Evolutionary conservation across 2,888 invertebrate genomes (phyloP), one percentile per base, ranked within the genome.

Genomic region (Latrodectus hesperus): DNA sequence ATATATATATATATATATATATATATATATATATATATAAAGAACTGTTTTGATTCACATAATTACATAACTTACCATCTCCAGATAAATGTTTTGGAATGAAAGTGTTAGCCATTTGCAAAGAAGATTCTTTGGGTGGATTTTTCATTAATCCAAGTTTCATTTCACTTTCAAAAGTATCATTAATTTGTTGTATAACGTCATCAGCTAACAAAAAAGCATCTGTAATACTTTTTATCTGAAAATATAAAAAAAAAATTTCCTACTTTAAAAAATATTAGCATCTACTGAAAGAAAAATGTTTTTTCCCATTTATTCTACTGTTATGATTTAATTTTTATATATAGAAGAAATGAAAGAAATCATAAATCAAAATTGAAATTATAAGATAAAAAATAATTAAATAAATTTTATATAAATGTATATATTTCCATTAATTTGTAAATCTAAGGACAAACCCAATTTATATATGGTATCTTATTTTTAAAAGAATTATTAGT

Each of bases 71-170:
- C 90, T 86, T 91, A 95, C 95, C 95, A 90, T 94, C 94, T 88
- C 95, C 95, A 91, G 95, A 94, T 0, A 95, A 95, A 71, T 95
- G 92, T 91, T 95, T 95, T 0, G 95, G 95, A 74, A 96, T 94
- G 91, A 95, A 96, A 0, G 96, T 96, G 92, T 95, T 95, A 91
- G 95, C 95, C 95, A 95, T 95, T 92, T 95, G 95, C 89, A 95
- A 92, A 52, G 95, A 95, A 77, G 95, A 95, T 70, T 88, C 84
- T 53, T 88, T 90, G 11, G 88, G 71, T 11, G 94, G 93, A 90
- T 93, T 92, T 91, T 94, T 93, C 53, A 93, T 93, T 71, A 95
- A 93, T 0, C 95, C 95, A 22, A 93, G 92, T 90, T 94, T 93
- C 92, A 95, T 93, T 93, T 95, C 95, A 8, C 93, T 92, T 88